Evolutionary conservation across 2,113 vertebrate species (phyloP), one percentile per base, ranked within the genome.

Genomic region (Ailuropoda melanoleuca): DNA sequence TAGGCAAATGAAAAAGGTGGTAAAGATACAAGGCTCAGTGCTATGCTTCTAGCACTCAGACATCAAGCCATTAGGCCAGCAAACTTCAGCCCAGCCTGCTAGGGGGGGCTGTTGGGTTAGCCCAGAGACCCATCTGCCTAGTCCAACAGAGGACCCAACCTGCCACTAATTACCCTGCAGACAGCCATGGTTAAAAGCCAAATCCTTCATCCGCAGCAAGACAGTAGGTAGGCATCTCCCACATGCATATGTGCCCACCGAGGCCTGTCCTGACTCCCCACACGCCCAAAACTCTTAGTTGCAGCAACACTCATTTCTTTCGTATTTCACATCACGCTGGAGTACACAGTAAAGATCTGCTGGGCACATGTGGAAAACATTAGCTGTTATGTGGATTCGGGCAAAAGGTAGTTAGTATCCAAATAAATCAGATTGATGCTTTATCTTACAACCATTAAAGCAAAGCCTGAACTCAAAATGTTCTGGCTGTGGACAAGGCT

Each of bases 401-500:
- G 97, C 97, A 98, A 97, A 96, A 95, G 53, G 88, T 98, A 98
- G 97, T 97, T 96, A 98, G 97, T 97, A 95, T 97, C 97, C 97
- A 98, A 98, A 98, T 98, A 98, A 98, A 98, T 98, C 98, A 98
- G 98, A 98, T 94, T 98, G 98, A 98, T 98, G 93, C 97, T 98
- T 98, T 98, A 98, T 98, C 96, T 97, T 98, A 97, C 96, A 97
- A 68, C 97, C 97, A 98, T 97, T 98, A 98, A 98, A 98, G 98
- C 98, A 96, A 97, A 85, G 97, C 92, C 97, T 98, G 97, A 98
- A 98, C 97, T 97, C 97, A 98, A 96, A 96, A 98, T 99, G 98
- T 97, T 98, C 97, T 99, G 98, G 95, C 98, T 98, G 68, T 86
- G 62, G 74, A 82, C 90, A 81, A 96, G 74, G 58, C 95, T 98